Evolutionary conservation across 2,113 vertebrate species (phyloP), one percentile per base, ranked within the genome.

Genomic region (Burhinus bistriatus): DNA sequence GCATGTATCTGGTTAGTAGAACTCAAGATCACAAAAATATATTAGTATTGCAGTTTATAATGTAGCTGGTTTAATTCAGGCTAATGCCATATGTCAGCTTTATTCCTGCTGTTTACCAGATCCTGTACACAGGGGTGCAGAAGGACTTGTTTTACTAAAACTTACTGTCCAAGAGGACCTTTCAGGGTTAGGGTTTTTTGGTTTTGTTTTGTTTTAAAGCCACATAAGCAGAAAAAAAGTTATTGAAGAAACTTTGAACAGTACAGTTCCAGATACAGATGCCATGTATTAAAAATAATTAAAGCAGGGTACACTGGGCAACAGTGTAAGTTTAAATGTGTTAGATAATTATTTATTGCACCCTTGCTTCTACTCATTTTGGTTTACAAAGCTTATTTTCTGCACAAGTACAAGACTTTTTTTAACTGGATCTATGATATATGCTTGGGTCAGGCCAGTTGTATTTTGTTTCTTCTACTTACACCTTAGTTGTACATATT

Each of bases 41-140:
- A 84, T 61, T 96, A 94, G 57, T 93, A 93, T 89, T 95, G 59
- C 76, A 81, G 76, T 86, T 94, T 95, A 71, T 89, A 84, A 94
- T 51, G 51, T 91, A 76, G 91, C 55, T 97, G 77, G 94, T 96
- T 94, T 93, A 95, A 57, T 96, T 96, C 92, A 93, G 83, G 81
- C 75, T 92, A 36, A 96, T 97, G 79, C 76, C 86, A 89, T 90
- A 44, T 97, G 86, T 97, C 93, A 94, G 94, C 97, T 97, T 98
- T 97, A 96, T 94, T 95, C 91, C 85, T 96, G 89, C 89, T 94
- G 95, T 98, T 98, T 97, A 97, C 96, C 81, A 75, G 62, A 95
- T 89, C 84, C 84, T 96, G 61, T 76, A 83, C 75, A 83, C 78
- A 93, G 42, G 84, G 55, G 42, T 96, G 88, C 94, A 87, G 87